phyloP scores from a whole-genome alignment of 2,797 vertebrate species.

The Molossus molossus region DNA sequence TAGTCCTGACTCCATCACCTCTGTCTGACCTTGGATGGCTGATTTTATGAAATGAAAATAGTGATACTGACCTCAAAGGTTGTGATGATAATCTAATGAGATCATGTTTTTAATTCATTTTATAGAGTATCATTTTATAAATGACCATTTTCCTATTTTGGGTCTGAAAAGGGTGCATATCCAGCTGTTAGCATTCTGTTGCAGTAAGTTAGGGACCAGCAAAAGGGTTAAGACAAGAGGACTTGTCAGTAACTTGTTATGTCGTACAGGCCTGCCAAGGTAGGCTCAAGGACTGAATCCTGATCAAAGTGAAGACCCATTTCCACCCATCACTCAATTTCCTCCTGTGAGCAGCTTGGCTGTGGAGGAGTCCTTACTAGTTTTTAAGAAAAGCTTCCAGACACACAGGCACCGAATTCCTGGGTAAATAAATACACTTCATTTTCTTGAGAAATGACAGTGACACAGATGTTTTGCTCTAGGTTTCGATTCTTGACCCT shows the following conservation, averaged over 20 bases:
- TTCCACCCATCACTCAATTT: not conserved
- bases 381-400: constrained; percentile 17
- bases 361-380: not conserved
- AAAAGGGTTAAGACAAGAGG: not conserved
- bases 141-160: not conserved
- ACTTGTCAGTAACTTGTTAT: not conserved
- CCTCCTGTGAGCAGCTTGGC: not conserved
- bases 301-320: constrained; percentile 3
- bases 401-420: not conserved
- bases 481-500: not conserved
- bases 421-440: not conserved
- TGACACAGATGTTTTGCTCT: not conserved
- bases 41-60: constrained; percentile 31
- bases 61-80: not conserved
- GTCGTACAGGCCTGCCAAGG: not conserved
- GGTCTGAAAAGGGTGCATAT: not conserved
- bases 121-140: constrained; percentile 3
- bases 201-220: not conserved
- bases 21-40: not conserved
- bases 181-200: not conserved
- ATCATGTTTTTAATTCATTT: not conserved
- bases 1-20: not conserved
- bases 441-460: constrained; percentile 17
- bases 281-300: not conserved
- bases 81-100: not conserved